Evolutionary conservation across 2,113 vertebrate species (phyloP).

Genomic region (Tupaia tana): DNA sequence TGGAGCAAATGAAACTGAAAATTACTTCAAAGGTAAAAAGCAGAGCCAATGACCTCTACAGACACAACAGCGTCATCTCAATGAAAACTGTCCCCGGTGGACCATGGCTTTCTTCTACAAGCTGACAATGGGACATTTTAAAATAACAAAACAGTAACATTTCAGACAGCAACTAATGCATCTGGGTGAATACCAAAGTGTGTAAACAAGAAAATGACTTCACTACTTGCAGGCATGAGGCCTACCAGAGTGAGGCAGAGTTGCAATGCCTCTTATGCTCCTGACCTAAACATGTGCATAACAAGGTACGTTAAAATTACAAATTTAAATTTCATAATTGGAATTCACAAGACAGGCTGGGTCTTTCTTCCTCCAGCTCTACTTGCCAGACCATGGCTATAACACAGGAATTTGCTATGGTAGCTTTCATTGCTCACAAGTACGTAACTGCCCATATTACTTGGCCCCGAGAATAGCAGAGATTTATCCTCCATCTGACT

Average conservation of each 20-base stretch:
- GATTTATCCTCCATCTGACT: background rate
- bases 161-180: slow-evolving; percentile 53
- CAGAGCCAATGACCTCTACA: slow-evolving; percentile 70
- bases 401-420: background rate
- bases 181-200: slow-evolving; percentile 55
- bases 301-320: slow-evolving; percentile 48
- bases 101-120: slow-evolving; percentile 45
- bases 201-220: slow-evolving; percentile 68
- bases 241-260: background rate
- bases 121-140: slow-evolving; percentile 67
- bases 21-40: slow-evolving; percentile 75
- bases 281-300: slow-evolving; percentile 10
- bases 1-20: slow-evolving; percentile 62
- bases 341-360: slow-evolving; percentile 35
- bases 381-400: background rate
- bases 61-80: slow-evolving; percentile 58
- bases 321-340: slow-evolving; percentile 31
- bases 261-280: background rate
- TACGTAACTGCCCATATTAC: background rate
- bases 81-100: background rate
- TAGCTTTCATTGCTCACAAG: background rate
- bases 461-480: slow-evolving; percentile 22
- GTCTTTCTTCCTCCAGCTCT: background rate
- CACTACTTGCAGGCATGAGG: background rate
- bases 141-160: slow-evolving; percentile 69